phyloP scores from a whole-genome alignment of 2,888 invertebrate genomes.

The Clivina fossor region DNA sequence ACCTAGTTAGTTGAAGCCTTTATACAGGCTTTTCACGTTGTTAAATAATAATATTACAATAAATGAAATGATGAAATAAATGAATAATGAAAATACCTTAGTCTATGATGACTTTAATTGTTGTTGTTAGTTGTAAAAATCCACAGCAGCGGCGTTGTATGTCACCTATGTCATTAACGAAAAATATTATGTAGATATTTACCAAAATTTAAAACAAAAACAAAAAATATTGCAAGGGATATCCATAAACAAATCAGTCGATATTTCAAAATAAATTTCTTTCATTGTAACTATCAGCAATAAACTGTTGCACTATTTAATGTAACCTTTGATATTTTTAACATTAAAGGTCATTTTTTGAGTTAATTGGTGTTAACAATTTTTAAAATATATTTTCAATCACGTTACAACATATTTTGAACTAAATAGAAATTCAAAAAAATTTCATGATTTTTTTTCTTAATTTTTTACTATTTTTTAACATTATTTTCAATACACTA shows the following conservation, averaged over 20 bases:
- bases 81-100: conserved; percentile 27
- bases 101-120: conserved; percentile 12
- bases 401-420: no score
- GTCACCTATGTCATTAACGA: conserved; percentile 47
- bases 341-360: background rate
- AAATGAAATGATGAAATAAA: conserved; percentile 35
- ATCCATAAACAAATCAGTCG: conserved; percentile 53
- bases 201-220: background rate
- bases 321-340: background rate
- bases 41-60: conserved; percentile 51
- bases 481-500: no score
- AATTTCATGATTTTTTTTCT: no score
- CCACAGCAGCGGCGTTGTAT: conserved; percentile 51
- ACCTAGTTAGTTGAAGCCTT: conserved; percentile 54
- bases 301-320: no score
- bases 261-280: no score
- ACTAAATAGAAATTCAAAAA: no score
- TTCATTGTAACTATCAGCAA: no score
- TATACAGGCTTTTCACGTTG: conserved; percentile 57
- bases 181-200: no score
- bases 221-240: conserved; percentile 44
- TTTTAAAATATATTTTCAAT: background rate
- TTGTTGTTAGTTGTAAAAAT: conserved; percentile 18
- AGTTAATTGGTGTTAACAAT: background rate
- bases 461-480: no score